Percentiles rank a stretch among this genome's conserved stretches.
Conservation (phyloP, 1,140 invertebrate genomes). For the Penaeus indicus region DNA sequence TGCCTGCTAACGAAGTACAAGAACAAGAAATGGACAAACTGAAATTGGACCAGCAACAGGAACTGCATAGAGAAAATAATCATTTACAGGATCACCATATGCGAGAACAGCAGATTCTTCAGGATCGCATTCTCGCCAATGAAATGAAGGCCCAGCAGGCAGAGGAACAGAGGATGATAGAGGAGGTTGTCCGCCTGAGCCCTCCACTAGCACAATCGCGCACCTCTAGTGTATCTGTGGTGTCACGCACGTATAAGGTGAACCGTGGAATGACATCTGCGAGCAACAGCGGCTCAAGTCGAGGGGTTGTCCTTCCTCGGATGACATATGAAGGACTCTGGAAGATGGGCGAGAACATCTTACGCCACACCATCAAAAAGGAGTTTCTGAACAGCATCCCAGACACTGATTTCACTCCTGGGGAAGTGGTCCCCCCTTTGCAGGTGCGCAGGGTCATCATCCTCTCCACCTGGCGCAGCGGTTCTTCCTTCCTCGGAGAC, state of each 20-base stretch:
- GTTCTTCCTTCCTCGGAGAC: conserved; percentile 65
- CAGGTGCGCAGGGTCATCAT: conserved; percentile 58
- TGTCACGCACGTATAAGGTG: no score
- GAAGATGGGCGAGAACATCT: conserved; percentile 19
- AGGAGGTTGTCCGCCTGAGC: background rate
- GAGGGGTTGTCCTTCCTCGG: background rate
- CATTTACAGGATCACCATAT: background rate
- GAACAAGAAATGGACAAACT: no score
- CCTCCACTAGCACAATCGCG: no score
- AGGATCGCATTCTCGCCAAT: background rate
- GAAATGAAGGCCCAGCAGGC: background rate
- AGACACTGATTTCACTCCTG: conserved; percentile 56
- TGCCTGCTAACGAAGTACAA: no score
- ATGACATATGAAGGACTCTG: conserved; percentile 44
- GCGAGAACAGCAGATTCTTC: background rate
- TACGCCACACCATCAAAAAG: background rate
- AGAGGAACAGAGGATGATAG: background rate
- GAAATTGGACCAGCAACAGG: background rate
- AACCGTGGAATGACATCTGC: no score
- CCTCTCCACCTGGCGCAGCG: conserved; percentile 65
- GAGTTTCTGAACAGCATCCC: conserved; percentile 5
- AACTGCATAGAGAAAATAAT: conserved; percentile 5
- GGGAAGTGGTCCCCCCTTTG: conserved; percentile 35
- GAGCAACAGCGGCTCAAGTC: no score
- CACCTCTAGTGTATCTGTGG: no score